These are phyloP conservation scores for Myotis pilosus DNA, from an alignment of 2,797 vertebrate genomes.

Conservation along the genomic window DNA sequence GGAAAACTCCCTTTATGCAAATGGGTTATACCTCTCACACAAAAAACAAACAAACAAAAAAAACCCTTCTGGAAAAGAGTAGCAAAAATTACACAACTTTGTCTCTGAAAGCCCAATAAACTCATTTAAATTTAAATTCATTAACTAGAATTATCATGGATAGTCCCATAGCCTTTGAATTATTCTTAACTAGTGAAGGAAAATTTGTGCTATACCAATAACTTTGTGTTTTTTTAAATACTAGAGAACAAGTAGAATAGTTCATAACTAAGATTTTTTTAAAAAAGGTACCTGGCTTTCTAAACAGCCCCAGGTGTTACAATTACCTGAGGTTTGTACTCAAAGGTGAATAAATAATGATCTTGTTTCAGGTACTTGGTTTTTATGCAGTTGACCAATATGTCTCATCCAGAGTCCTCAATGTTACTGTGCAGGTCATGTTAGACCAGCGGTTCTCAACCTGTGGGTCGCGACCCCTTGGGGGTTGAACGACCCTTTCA, in stretches of 20 bases:
- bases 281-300: neutral
- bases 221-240: neutral
- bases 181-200: slow-evolving; percentile 3
- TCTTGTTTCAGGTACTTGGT: neutral
- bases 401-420: neutral
- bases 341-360: neutral
- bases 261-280: neutral
- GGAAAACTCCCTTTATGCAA: neutral
- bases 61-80: neutral
- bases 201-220: neutral
- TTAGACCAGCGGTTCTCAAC: neutral
- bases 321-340: neutral
- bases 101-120: neutral
- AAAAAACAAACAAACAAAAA: neutral
- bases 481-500: no score
- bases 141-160: neutral
- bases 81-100: slow-evolving; percentile 19
- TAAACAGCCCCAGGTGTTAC: neutral
- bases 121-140: slow-evolving; percentile 38
- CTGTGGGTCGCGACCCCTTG: no score
- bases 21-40: neutral
- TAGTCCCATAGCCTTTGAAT: neutral
- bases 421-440: neutral
- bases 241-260: neutral
- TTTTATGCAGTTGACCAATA: neutral